Conservation (phyloP, 2,797 vertebrate genomes). For the Microhierax caerulescens region DNA sequence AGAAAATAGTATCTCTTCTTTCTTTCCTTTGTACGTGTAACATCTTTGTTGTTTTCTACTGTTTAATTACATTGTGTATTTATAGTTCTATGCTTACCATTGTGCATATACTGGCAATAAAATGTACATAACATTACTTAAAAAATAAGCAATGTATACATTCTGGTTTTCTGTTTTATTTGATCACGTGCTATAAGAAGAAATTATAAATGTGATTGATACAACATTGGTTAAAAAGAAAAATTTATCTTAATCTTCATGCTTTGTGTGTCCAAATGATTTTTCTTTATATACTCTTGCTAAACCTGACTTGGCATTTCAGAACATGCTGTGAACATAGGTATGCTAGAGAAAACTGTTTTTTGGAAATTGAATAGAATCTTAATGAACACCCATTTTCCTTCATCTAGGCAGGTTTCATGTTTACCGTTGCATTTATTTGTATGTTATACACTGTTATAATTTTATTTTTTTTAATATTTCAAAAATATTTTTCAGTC, state of each 20-base stretch:
- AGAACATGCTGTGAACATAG: neutral
- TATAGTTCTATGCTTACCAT: conserved; percentile 95
- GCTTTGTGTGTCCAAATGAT: neutral
- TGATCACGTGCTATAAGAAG: conserved; percentile 10
- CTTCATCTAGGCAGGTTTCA: neutral
- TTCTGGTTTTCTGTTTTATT: conserved; percentile 65
- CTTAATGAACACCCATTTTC: neutral
- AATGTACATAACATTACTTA: conserved; percentile 93
- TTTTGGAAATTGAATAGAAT: neutral
- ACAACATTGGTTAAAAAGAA: neutral
- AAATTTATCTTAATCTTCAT: neutral
- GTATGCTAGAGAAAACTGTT: neutral
- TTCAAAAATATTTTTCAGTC: neutral
- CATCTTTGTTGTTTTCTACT: conserved; percentile 87
- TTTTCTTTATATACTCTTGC: neutral
- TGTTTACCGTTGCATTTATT: neutral
- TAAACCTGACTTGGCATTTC: neutral
- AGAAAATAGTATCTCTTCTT: conserved; percentile 72
- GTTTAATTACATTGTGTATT: conserved; percentile 91
- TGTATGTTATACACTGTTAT: neutral
- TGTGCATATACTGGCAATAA: conserved; percentile 90
- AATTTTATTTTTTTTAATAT: neutral
- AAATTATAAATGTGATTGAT: neutral
- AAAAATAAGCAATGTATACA: conserved; percentile 64
- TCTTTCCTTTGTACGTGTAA: conserved; percentile 79